These are phyloP conservation scores for Pteropus alecto DNA, from an alignment of 2,113 vertebrate species.

Conservation along the genomic window DNA sequence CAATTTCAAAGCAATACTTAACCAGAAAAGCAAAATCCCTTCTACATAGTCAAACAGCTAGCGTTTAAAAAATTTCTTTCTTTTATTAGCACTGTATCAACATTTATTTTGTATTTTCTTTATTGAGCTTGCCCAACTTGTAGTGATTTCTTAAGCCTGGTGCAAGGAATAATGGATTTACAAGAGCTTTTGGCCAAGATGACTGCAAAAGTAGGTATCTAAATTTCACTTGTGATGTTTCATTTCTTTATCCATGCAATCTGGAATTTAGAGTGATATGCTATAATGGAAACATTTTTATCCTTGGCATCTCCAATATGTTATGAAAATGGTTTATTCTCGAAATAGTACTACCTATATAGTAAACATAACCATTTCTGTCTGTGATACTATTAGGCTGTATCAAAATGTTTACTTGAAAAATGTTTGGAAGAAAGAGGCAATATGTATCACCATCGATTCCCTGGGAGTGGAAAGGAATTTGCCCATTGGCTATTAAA, in stretches of 20 bases:
- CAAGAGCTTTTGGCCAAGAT: conserved; percentile 98
- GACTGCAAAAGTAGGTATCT: conserved; percentile 94
- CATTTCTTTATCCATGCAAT: conserved; percentile 37
- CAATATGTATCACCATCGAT: neutral
- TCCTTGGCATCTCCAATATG: conserved; percentile 10
- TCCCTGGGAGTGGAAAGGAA: neutral
- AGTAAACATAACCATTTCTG: neutral
- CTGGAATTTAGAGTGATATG: conserved; percentile 8
- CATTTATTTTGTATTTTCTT: conserved; percentile 75
- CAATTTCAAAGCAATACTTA: conserved; percentile 8
- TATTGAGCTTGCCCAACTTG: conserved; percentile 97
- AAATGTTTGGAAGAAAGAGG: conserved; percentile 38
- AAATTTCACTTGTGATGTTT: conserved; percentile 24
- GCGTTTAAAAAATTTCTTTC: conserved; percentile 6
- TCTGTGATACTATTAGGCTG: conserved; percentile 28
- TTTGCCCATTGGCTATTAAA: conserved; percentile 26
- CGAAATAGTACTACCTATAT: neutral
- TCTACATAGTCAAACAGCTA: neutral
- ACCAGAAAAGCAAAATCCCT: neutral
- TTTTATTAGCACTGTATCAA: conserved; percentile 42
- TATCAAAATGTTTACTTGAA: conserved; percentile 42
- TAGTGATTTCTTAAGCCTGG: conserved; percentile 98
- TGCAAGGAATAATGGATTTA: conserved; percentile 99
- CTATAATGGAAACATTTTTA: conserved; percentile 53
- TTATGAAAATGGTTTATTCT: conserved; percentile 24